Evolutionary conservation across 1,140 invertebrate species (phyloP).

Genomic region (Propsilocerus akamusi): DNA sequence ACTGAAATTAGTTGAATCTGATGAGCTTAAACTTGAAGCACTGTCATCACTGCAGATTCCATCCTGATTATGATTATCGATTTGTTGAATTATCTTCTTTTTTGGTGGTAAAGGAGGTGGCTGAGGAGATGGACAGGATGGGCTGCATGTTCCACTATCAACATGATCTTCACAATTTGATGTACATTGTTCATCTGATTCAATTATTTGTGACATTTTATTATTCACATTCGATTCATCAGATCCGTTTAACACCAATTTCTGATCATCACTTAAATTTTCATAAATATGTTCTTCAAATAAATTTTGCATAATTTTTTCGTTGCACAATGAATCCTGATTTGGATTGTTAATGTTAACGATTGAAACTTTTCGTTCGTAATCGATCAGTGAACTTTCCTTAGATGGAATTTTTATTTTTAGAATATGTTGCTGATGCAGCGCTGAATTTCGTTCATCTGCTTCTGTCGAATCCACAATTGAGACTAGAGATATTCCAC

Average conservation of each 20-base stretch:
- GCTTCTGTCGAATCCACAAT: no score
- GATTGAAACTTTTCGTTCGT: no score
- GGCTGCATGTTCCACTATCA: slow-evolving; percentile 62
- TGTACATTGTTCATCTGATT: not conserved
- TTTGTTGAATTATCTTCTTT: slow-evolving; percentile 21
- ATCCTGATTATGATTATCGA: slow-evolving; percentile 26
- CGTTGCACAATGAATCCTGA: no score
- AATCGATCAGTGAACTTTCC: no score
- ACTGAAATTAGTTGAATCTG: not conserved
- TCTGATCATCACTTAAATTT: slow-evolving; percentile 2
- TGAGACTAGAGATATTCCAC: no score
- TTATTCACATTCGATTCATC: not conserved
- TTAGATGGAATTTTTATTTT: no score
- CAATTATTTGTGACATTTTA: not conserved
- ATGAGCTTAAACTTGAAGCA: not conserved
- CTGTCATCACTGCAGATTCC: slow-evolving; percentile 21
- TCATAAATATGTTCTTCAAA: slow-evolving; percentile 5
- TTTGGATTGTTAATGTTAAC: no score
- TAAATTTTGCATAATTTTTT: no score
- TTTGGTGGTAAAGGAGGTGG: slow-evolving; percentile 42
- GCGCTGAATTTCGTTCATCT: no score
- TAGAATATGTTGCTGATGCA: no score
- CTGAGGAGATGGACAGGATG: slow-evolving; percentile 18
- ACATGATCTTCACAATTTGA: slow-evolving; percentile 42
- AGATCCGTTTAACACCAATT: not conserved